Base-by-base conservation (phyloP, 2,888 invertebrate genomes). In the Tinea pellionella region DNA sequence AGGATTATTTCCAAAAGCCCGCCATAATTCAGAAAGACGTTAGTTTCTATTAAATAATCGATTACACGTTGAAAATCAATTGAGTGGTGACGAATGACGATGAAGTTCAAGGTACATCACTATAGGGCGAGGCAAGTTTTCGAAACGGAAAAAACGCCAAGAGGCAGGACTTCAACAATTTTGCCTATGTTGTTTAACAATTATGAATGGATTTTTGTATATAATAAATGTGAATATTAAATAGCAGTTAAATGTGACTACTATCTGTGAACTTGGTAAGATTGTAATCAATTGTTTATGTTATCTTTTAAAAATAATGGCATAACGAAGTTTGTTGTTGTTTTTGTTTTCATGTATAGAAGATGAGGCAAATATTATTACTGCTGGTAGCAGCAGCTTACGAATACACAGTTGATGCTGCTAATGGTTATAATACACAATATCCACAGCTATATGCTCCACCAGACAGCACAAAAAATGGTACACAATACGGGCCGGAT, bases 401-500 rank as follows among this genome's bases (percentile, higher is more conserved):
- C 68, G 80, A 73, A 61, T 71, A 70, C 65, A 73, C 77, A 60
- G 67, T 73, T 41, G 82, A 86, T 59, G 66, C 71, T 16, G 67
- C 70, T 41, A 71, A 70, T 62, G 71, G 72, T 32, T 82, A 69
- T 63, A 81, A 80, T 65, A 77, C 75, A 0, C 80, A 77, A 62
- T 83, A 77, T 69, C 73, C 74, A 63, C 77, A 74, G 63, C 74
- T 71, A 56, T 77, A 73, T 64, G 67, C 67, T 29, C 65, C 67
- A 7, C 16, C 12, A 30, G 74, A 73, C 47, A 75, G 64, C 60
- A 73, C 68, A 63, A 75, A 74, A 62, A 86, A 81, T 68, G 72
- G 69, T 15, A 64, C 63, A 19, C 83, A 86, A 42, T 86, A 81
- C 66, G 86, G 86, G 12, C 76, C 85, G 15, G 78, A 84, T 12